These are phyloP conservation scores for Holothuria scabra DNA, from an alignment of 53 echinoderm and acorn worm species.

Conservation along the genomic window DNA sequence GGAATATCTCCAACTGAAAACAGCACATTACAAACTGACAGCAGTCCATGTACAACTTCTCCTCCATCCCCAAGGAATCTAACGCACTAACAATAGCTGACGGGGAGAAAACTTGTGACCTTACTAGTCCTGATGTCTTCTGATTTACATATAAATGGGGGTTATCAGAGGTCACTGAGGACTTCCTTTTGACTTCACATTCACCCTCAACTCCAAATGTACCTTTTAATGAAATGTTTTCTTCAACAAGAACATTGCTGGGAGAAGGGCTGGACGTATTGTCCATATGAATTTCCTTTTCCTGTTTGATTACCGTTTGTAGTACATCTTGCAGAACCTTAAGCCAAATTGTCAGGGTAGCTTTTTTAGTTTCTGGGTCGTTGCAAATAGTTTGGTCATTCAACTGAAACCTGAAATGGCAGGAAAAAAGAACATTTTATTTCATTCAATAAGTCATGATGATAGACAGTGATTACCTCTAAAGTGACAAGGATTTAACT, in stretches of 20 bases:
- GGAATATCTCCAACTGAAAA: conserved; percentile 1
- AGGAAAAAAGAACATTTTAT: background rate
- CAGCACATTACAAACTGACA: background rate
- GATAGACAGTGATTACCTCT: no score
- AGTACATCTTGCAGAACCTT: conserved; percentile 53
- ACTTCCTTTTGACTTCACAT: background rate
- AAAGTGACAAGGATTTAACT: no score
- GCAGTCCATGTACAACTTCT: background rate
- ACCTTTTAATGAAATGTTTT: background rate
- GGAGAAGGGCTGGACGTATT: background rate
- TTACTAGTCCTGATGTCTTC: no score
- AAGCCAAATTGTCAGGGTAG: conserved; percentile 59
- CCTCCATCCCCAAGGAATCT: background rate
- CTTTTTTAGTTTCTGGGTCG: conserved; percentile 14
- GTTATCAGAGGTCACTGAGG: background rate
- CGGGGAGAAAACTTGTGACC: background rate
- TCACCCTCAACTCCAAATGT: background rate
- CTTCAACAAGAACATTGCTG: background rate
- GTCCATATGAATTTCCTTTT: background rate
- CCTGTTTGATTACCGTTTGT: background rate
- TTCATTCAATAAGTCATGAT: no score
- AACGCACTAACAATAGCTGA: background rate
- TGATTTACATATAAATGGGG: background rate
- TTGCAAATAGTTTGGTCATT: conserved; percentile 48
- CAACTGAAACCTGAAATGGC: conserved; percentile 37